A percentile compares a stretch with the other conserved stretches of the same genome.
phyloP scores from a whole-genome alignment of 92 coral and sea anemone species.

The Isaurus tuberculatus region DNA sequence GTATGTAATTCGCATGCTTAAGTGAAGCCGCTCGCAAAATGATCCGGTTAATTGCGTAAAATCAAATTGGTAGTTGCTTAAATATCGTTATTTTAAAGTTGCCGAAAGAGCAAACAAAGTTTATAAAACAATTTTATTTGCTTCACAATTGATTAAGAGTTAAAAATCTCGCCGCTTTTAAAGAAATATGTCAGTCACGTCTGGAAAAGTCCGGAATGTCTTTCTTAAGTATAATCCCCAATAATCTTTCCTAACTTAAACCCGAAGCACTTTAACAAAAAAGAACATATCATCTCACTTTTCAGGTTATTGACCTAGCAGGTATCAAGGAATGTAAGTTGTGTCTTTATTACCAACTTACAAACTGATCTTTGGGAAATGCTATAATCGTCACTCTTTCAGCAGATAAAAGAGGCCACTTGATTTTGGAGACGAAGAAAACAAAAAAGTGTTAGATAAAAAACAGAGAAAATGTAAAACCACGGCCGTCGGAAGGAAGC shows the following conservation, averaged over 20 bases:
- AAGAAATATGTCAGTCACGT: slow-evolving; percentile 12
- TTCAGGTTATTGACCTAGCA: background rate
- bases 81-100: slow-evolving; percentile 77
- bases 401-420: background rate
- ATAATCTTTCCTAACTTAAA: background rate
- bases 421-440: background rate
- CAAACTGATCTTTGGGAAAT: slow-evolving; percentile 20
- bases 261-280: slow-evolving; percentile 18
- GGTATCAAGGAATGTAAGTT: slow-evolving; percentile 14
- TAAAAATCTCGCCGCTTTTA: slow-evolving; percentile 1
- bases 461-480: slow-evolving; percentile 15
- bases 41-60: slow-evolving; percentile 78
- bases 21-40: slow-evolving; percentile 70
- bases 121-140: slow-evolving; percentile 34
- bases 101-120: slow-evolving; percentile 80
- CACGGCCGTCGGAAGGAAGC: slow-evolving; percentile 40
- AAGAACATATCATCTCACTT: background rate
- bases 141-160: slow-evolving; percentile 34
- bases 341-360: background rate
- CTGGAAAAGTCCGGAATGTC: slow-evolving; percentile 19
- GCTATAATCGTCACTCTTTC: background rate
- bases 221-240: background rate
- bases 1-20: slow-evolving; percentile 24
- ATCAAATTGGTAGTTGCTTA: slow-evolving; percentile 77
- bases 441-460: slow-evolving; percentile 3